Base-by-base conservation (phyloP, 2,113 vertebrate genomes). In the Leptocoma aspasia region DNA sequence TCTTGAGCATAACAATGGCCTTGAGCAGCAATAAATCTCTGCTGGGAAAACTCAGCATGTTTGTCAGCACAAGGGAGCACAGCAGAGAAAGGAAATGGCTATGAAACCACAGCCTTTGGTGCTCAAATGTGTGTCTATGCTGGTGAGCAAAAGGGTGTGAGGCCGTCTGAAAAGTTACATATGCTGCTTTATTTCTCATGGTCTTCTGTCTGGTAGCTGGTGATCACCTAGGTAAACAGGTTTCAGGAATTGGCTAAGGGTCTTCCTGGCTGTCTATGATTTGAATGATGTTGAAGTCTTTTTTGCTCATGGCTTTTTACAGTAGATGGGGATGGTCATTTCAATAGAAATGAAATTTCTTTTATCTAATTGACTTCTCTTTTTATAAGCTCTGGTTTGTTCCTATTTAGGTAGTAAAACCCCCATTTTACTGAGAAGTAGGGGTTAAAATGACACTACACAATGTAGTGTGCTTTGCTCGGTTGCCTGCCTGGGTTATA, bases 401-500 rank as follows among this genome's bases (percentile, higher is more conserved):
- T 77, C 41, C 77, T 91, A 15, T 33, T 82, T 61, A 11, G 15
- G 39, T 10, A 41, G 27, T 22, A 18, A 82, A 86, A 4, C 3
- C 0, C 3, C 9, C 4, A 0, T 66, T 59, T 69, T 80, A n/a
- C 24, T 57, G 39, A 50, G 68, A 66, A 77, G 78, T 22, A 9
- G 21, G 27, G 39, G 13, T 65, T 72, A 33, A 49, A 79, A 47
- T 0, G 1, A 27, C 39, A 24, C 45, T 31, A 1, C 6, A 10
- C 60, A 21, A 23, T 14, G 31, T 14, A 3, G 1, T 12, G 23
- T 42, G 68, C 50, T 93, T 90, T 81, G 56, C 56, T 89, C 63
- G 66, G 27, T 35, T 88, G 27, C 63, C 33, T 61, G 42, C 33
- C 42, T 23, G 31, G 21, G 5, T 54, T 66, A 79, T 73, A 77